Base-by-base conservation (phyloP, 2,888 invertebrate genomes). In the Aphidoletes aphidimyza region DNA sequence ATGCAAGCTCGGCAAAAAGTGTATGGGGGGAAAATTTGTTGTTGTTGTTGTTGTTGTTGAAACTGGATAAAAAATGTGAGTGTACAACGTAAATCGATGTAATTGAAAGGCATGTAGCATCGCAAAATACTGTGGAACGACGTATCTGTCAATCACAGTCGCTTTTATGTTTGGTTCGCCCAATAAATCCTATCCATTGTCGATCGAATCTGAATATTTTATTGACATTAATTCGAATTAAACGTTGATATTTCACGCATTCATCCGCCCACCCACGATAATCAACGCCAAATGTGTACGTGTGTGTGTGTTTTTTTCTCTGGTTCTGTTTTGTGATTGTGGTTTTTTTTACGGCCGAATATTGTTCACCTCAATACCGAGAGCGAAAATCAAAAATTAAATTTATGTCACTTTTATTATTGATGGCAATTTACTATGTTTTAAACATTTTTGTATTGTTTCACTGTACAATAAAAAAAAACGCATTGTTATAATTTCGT, bases 181-280 rank as follows among this genome's bases (percentile, higher is more conserved):
- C 6, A 36, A 36, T 1, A 36, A 78, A 78, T 36, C 78, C 17
- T 14, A 26, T 14, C 37, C 81, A 69, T 17, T 8, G 34, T 26
- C 81, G 37, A 81, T 37, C 37, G 81, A 81, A 81, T 37, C 22
- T 81, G 81, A 81, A 81, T 81, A 81, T 81, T 81, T 81, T 37
- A 81, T 81, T 81, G 81, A 81, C 81, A 81, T n/a, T 81, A 81
- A 81, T 81, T 81, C 81, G 81, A 81, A 81, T 81, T 37, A 81
- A 81, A 37, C 37, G 81, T 37, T 37, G 37, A 81, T n/a, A 37
- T 81, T 36, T 37, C 69, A 69, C 30, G 69, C 69, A 34, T 69
- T 69, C 8, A 0, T 0, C 2, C 30, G 69, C 8, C n/a, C 69
- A 14, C 30, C 69, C 69, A 69, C n/a, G 34, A 69, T n/a, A n/a